These are phyloP conservation scores for Myripristis jacobus DNA, from an alignment of 2,797 vertebrate genomes.

Conservation along the genomic window DNA sequence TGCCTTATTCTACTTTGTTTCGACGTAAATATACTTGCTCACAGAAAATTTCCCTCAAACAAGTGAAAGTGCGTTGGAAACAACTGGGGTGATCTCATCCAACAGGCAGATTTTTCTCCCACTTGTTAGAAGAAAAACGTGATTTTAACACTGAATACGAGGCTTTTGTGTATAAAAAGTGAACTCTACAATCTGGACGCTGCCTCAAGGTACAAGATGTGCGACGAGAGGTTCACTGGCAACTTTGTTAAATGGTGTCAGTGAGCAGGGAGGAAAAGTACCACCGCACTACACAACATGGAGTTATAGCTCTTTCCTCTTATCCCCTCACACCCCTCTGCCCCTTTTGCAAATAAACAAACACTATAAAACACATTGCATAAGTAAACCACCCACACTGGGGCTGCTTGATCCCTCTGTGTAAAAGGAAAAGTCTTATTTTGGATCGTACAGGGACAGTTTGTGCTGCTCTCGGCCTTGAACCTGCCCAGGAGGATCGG, in stretches of 20 bases:
- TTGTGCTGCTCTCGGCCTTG: slow-evolving; percentile 28
- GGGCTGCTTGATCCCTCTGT: slow-evolving; percentile 35
- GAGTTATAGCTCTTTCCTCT: slow-evolving; percentile 3
- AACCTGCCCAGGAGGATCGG: slow-evolving; percentile 1
- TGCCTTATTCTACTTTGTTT: too few species aligned
- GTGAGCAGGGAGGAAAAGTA: slow-evolving; percentile 52
- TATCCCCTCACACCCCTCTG: slow-evolving; percentile 31
- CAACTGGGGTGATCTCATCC: too few species aligned
- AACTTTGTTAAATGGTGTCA: neutral
- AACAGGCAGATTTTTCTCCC: too few species aligned
- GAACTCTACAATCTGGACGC: too few species aligned
- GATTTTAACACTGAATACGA: too few species aligned
- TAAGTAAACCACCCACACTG: slow-evolving; percentile 38
- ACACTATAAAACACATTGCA: slow-evolving; percentile 35
- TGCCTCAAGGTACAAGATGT: too few species aligned
- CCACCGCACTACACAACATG: neutral
- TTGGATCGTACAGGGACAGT: slow-evolving; percentile 37
- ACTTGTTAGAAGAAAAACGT: too few species aligned
- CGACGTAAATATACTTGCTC: too few species aligned
- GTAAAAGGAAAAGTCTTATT: slow-evolving; percentile 52
- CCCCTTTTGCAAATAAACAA: slow-evolving; percentile 62
- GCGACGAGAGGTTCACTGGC: neutral
- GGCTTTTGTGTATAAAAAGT: too few species aligned
- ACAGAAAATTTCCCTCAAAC: too few species aligned
- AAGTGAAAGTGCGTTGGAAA: too few species aligned